phyloP scores from a whole-genome alignment of 2,888 invertebrate species.

The Enoplolaimus lenunculus region DNA sequence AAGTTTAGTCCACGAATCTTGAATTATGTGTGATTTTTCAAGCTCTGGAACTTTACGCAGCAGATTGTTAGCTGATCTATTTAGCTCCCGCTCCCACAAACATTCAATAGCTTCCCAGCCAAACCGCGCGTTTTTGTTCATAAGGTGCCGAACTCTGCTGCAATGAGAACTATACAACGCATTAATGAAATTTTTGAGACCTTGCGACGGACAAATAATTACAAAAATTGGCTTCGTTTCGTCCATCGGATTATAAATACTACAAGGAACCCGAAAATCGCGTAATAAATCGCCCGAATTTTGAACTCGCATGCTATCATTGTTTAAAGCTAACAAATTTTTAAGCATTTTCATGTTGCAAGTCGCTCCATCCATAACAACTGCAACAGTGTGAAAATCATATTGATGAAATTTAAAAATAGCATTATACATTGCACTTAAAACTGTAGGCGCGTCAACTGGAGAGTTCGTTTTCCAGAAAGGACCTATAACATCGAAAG shows the following conservation, averaged over 20 bases:
- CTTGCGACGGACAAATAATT: conserved; percentile 9
- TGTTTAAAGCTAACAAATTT: not conserved
- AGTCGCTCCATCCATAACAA: conserved; percentile 13
- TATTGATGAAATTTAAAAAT: not conserved
- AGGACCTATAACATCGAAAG: conserved; percentile 1
- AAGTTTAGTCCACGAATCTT: conserved; percentile 14
- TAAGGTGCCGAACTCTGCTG: not conserved
- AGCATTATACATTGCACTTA: not conserved
- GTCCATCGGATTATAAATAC: not conserved
- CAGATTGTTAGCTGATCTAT: not conserved
- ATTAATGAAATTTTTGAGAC: conserved; percentile 10
- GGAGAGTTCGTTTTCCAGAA: not conserved
- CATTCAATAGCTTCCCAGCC: conserved; percentile 7
- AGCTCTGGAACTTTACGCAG: not conserved
- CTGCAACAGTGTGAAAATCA: not conserved
- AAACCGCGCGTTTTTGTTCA: not conserved
- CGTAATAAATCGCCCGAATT: not conserved
- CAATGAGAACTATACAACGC: not conserved
- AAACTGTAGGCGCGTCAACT: not conserved
- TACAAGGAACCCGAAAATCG: not conserved
- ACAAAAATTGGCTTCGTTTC: not conserved
- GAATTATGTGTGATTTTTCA: not conserved
- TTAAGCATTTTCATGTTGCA: not conserved
- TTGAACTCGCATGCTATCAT: not conserved
- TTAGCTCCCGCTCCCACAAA: not conserved